A percentile compares a stretch with the other conserved stretches of the same genome.
Conservation (phyloP, 2,797 vertebrate species). For the Tenualosa ilisha region DNA sequence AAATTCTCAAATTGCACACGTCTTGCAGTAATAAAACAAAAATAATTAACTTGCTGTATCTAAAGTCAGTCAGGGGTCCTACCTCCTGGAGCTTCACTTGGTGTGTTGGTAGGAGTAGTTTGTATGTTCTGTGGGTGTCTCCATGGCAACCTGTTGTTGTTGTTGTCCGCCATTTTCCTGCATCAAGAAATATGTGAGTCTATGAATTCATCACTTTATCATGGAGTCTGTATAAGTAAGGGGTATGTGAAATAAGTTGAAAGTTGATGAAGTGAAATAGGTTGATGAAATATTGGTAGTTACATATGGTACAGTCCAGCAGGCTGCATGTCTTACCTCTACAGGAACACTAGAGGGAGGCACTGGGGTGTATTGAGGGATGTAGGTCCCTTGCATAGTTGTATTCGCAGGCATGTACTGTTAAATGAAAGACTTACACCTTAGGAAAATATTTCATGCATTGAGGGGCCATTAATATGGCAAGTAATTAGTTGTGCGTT, state of each 20-base stretch:
- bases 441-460: background rate
- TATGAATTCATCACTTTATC: background rate
- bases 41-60: background rate
- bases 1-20: background rate
- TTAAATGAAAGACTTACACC: too few species aligned
- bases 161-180: conserved; percentile 86
- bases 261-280: too few species aligned
- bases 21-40: background rate
- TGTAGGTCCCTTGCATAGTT: conserved; percentile 88
- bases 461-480: background rate
- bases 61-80: background rate
- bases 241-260: background rate
- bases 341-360: conserved; percentile 83
- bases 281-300: background rate
- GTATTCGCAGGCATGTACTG: conserved; percentile 88
- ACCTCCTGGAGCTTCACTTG: conserved; percentile 82
- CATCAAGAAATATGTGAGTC: conserved; percentile 61
- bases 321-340: conserved; percentile 75
- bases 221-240: background rate
- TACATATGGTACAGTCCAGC: too few species aligned
- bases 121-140: conserved; percentile 83
- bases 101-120: conserved; percentile 93
- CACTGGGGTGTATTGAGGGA: conserved; percentile 88
- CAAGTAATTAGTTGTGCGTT: background rate
- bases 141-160: conserved; percentile 84